Conservation (phyloP, 2,797 vertebrate species). For the Labroides dimidiatus region DNA sequence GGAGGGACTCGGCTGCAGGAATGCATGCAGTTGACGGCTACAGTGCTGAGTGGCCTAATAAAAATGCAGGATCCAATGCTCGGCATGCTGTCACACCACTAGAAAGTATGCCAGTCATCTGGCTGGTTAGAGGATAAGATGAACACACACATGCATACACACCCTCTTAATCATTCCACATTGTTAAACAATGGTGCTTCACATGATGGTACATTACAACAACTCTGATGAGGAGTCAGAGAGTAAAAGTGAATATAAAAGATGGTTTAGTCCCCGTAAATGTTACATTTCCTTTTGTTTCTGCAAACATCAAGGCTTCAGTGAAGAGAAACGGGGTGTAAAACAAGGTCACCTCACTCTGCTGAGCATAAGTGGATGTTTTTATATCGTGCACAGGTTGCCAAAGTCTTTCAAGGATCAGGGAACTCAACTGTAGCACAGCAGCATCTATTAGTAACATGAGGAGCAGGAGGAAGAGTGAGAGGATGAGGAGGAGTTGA, state of each 20-base stretch:
- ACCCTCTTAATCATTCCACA: constrained; percentile 38
- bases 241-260: too few species aligned
- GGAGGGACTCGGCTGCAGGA: constrained; percentile 14
- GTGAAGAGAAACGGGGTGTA: background rate
- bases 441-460: background rate
- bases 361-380: background rate
- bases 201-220: constrained; percentile 1
- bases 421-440: background rate
- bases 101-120: constrained; percentile 60
- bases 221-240: too few species aligned
- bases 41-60: constrained; percentile 32
- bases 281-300: too few species aligned
- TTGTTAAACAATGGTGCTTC: constrained; percentile 26
- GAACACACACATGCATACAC: constrained; percentile 32
- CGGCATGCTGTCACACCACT: constrained; percentile 62
- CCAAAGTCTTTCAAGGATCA: background rate
- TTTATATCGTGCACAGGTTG: background rate
- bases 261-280: too few species aligned
- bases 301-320: too few species aligned
- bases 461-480: background rate
- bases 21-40: constrained; percentile 35
- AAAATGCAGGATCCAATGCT: constrained; percentile 38
- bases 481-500: background rate
- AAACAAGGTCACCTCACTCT: constrained; percentile 10
- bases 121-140: constrained; percentile 14